Conservation (phyloP, 2,113 vertebrate genomes). For the Dasyornis broadbenti region DNA sequence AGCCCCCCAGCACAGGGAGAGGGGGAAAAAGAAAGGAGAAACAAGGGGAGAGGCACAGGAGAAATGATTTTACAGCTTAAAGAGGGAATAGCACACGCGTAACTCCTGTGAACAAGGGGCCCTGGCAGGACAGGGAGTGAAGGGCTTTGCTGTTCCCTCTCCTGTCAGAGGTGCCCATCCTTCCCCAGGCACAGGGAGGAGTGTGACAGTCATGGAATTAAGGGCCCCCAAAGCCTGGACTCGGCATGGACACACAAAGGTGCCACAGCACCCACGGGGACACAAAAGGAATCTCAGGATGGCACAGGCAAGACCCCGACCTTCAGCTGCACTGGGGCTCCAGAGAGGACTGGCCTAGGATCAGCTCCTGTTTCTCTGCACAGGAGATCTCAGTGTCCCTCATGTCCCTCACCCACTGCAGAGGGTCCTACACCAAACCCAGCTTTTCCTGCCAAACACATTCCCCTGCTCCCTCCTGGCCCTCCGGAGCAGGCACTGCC, state of each 20-base stretch:
- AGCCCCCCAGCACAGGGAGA: neutral
- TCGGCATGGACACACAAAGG: neutral
- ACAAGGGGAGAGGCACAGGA: neutral
- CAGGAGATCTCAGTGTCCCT: neutral
- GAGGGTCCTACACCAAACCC: neutral
- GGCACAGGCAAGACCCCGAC: neutral
- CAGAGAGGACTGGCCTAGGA: neutral
- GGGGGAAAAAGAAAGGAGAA: neutral
- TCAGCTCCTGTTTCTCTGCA: neutral
- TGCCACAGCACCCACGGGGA: neutral
- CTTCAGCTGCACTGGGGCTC: accelerated
- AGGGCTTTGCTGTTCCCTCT: neutral
- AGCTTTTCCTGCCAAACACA: neutral
- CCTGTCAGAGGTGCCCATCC: neutral
- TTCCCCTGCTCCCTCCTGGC: accelerated
- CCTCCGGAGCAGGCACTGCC: neutral
- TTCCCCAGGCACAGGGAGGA: neutral
- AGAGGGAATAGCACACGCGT: neutral
- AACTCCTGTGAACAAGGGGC: neutral
- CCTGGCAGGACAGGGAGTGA: neutral
- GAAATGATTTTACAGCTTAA: neutral
- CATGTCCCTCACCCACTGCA: neutral
- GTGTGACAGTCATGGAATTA: neutral
- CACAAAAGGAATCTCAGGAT: neutral
- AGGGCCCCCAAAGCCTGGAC: neutral